Conservation (phyloP, 2,888 invertebrate species). For the Asteroscopus sphinx region DNA sequence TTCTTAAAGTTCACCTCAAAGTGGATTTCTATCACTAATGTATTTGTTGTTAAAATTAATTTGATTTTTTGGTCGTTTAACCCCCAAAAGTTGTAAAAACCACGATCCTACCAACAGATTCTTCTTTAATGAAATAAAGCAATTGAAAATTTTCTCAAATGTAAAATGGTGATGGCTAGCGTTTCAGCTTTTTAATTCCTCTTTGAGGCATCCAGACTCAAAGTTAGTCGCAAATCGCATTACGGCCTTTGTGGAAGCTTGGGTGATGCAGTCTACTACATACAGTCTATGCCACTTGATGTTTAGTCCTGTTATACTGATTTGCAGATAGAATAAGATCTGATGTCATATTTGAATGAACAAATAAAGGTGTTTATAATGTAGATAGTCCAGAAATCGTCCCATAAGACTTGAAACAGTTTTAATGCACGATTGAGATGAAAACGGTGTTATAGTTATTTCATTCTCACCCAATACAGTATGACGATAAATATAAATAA, state of each 20-base stretch:
- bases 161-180: conserved; percentile 37
- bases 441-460: background rate
- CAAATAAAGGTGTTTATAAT: too few relatives aligned
- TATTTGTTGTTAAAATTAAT: background rate
- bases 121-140: conserved; percentile 16
- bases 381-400: too few relatives aligned
- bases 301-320: conserved; percentile 12
- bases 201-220: conserved; percentile 49
- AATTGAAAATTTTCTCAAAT: conserved; percentile 39
- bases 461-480: conserved; percentile 9
- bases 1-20: too few relatives aligned
- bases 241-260: conserved; percentile 50
- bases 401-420: background rate
- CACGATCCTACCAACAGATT: background rate
- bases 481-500: conserved; percentile 17
- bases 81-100: background rate
- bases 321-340: background rate
- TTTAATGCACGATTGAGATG: background rate
- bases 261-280: conserved; percentile 5
- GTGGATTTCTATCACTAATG: too few relatives aligned
- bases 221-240: conserved; percentile 58
- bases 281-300: conserved; percentile 14
- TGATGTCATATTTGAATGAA: background rate
- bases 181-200: conserved; percentile 52
- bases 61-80: too few relatives aligned